Evolutionary conservation across 1,140 invertebrate species (phyloP).

Genomic region (Trachymyrmex septentrionalis): DNA sequence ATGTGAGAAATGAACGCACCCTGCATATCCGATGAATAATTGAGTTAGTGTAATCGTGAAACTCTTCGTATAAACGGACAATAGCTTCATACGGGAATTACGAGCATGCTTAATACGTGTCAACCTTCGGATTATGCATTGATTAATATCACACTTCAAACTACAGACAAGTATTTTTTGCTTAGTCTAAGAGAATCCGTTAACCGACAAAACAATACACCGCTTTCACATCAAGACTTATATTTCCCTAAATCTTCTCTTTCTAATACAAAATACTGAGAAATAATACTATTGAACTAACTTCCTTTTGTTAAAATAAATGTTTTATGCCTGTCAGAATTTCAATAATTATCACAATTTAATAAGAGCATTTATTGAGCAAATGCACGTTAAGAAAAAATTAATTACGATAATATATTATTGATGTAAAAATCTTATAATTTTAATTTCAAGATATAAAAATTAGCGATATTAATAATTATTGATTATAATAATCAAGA

Average conservation of each 20-base stretch:
- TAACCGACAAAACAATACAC: conserved; percentile 32
- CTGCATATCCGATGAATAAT: conserved; percentile 54
- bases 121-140: conserved; percentile 57
- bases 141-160: conserved; percentile 63
- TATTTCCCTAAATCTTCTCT: neutral
- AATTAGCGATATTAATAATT: neutral
- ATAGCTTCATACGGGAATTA: conserved; percentile 23
- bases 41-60: conserved; percentile 24
- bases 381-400: neutral
- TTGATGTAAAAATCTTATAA: neutral
- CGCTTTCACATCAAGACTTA: conserved; percentile 1
- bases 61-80: conserved; percentile 21
- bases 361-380: neutral
- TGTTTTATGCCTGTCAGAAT: neutral
- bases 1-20: conserved; percentile 62
- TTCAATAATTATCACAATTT: conserved; percentile 8
- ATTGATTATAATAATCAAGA: neutral
- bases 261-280: conserved; percentile 11
- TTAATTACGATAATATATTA: neutral
- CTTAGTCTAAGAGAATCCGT: conserved; percentile 24
- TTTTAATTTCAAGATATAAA: neutral
- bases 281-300: conserved; percentile 35
- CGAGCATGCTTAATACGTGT: conserved; percentile 41
- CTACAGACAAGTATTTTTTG: conserved; percentile 46
- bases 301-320: neutral